Percentiles rank a stretch among this genome's conserved stretches.
Conservation (phyloP, 2,888 invertebrate species). For the Melanostoma scalare region DNA sequence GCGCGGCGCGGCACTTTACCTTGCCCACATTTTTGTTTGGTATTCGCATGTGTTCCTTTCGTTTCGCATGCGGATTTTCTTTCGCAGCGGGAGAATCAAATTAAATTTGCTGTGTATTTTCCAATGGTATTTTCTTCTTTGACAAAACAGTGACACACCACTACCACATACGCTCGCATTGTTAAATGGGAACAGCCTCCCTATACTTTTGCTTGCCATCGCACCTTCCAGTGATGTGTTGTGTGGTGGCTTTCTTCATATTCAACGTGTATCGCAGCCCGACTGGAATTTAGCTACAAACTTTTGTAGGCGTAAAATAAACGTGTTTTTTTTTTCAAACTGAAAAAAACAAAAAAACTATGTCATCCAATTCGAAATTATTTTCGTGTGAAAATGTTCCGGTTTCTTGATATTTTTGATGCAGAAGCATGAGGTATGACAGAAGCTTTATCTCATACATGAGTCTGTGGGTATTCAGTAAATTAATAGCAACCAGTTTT, state of each 20-base stretch:
- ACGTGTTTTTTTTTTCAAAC: constrained; percentile 39
- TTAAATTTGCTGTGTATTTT: constrained; percentile 58
- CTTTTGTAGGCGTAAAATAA: constrained; percentile 23
- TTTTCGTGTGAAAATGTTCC: constrained; percentile 65
- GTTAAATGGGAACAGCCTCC: constrained; percentile 42
- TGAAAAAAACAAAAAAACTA: constrained; percentile 26
- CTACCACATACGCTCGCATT: constrained; percentile 37
- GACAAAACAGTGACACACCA: constrained; percentile 44
- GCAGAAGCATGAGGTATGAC: constrained; percentile 48
- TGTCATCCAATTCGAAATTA: constrained; percentile 52
- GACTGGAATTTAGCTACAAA: neutral
- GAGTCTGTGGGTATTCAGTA: constrained; percentile 28
- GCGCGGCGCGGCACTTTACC: no score
- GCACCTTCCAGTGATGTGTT: constrained; percentile 5
- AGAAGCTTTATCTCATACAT: constrained; percentile 16
- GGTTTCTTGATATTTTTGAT: constrained; percentile 43
- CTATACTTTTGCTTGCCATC: constrained; percentile 4
- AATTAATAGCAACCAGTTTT: constrained; percentile 41
- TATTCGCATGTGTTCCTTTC: no score
- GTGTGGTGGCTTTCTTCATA: constrained; percentile 6
- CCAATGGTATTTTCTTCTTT: constrained; percentile 48
- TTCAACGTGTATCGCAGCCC: constrained; percentile 13
- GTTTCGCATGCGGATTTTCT: constrained; percentile 51
- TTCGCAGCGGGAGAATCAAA: constrained; percentile 51
- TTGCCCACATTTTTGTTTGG: neutral